A percentile compares a stretch with the other conserved stretches of the same genome.
Conservation (phyloP, 2,888 invertebrate species). For the Phalera bucephala region DNA sequence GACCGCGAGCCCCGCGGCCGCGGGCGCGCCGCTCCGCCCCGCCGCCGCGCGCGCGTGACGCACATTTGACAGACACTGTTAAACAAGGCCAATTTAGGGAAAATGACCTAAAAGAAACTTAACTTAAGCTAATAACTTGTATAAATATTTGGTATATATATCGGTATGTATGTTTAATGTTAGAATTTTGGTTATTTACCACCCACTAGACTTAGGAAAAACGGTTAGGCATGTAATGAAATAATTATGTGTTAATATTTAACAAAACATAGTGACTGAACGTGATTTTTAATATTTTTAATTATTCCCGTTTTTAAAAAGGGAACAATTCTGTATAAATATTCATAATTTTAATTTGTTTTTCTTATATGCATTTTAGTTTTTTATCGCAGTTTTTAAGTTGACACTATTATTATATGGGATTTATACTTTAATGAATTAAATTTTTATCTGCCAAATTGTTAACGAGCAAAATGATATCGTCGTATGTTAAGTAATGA, state of each 20-base stretch:
- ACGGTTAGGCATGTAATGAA: constrained; percentile 77
- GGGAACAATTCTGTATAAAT: constrained; percentile 79
- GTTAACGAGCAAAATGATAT: constrained; percentile 69
- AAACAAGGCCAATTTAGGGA: constrained; percentile 79
- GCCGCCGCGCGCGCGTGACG: constrained; percentile 38
- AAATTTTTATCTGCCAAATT: constrained; percentile 81
- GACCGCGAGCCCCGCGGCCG: constrained; percentile 21
- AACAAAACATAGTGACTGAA: constrained; percentile 80
- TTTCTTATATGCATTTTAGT: constrained; percentile 76
- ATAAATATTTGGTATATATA: constrained; percentile 83
- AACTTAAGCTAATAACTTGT: constrained; percentile 83
- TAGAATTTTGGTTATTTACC: constrained; percentile 82
- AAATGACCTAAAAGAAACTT: constrained; percentile 78
- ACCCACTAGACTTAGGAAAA: constrained; percentile 81
- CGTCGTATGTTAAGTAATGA: constrained; percentile 69
- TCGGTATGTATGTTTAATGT: constrained; percentile 82
- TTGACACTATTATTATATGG: constrained; percentile 62
- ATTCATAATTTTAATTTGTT: constrained; percentile 81
- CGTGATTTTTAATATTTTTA: constrained; percentile 75
- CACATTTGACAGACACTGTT: constrained; percentile 76
- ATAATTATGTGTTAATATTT: constrained; percentile 81
- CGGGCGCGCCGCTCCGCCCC: constrained; percentile 26
- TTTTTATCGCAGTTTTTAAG: constrained; percentile 77
- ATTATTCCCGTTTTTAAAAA: constrained; percentile 67
- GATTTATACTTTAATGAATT: constrained; percentile 75